A percentile compares a stretch with the other conserved stretches of the same genome.
phyloP scores from a whole-genome alignment of 2,888 invertebrate species.

The Onchidella celtica region DNA sequence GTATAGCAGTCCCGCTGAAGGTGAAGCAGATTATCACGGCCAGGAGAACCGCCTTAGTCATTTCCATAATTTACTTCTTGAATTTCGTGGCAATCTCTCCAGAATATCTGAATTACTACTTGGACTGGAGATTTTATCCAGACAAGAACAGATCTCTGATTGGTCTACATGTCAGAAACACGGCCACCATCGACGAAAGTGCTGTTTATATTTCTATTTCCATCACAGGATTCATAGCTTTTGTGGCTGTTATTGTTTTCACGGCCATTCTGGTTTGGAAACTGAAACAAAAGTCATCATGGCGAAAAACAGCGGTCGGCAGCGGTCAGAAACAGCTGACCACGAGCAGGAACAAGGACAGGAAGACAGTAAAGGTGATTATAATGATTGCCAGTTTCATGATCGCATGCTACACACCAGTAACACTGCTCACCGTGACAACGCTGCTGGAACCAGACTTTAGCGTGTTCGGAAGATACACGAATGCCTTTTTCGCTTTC shows the following conservation, averaged over 20 bases:
- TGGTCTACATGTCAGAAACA: too few relatives aligned
- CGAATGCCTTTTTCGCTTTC: not conserved
- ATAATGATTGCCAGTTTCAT: not conserved
- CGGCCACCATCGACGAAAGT: too few relatives aligned
- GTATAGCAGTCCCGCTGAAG: conserved; percentile 5
- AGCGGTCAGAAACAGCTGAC: not conserved
- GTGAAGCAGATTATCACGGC: too few relatives aligned
- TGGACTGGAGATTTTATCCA: too few relatives aligned
- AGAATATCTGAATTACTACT: too few relatives aligned
- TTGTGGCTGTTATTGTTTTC: not conserved
- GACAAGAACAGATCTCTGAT: too few relatives aligned
- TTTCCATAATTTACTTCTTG: not conserved
- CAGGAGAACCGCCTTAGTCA: not conserved
- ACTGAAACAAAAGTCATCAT: not conserved
- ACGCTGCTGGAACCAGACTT: not conserved
- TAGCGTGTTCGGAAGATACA: not conserved
- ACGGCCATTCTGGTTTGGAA: not conserved
- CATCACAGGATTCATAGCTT: too few relatives aligned
- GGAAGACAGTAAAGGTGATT: not conserved
- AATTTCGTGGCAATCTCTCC: too few relatives aligned
- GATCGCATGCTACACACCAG: not conserved
- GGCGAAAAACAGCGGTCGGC: not conserved
- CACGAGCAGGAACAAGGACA: not conserved
- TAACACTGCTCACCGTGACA: not conserved
- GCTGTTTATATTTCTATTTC: too few relatives aligned